phyloP scores from a whole-genome alignment of 2,113 vertebrate species.

The Cebidichthys violaceus region DNA sequence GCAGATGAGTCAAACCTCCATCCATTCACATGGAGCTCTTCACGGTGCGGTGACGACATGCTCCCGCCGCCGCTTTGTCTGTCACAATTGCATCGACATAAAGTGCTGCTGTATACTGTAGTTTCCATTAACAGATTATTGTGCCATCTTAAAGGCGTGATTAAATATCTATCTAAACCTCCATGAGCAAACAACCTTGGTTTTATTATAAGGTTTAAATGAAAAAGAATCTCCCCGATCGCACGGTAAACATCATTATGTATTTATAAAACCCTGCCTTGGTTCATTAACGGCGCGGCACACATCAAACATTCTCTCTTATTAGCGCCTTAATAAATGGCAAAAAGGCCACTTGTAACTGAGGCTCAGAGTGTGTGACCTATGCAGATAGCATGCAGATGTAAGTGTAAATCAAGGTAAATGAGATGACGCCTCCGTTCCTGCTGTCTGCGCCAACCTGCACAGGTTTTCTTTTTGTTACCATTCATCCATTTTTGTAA shows the following conservation, averaged over 20 bases:
- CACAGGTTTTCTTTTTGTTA: background rate
- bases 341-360: conserved; percentile 32
- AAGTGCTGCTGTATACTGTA: background rate
- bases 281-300: conserved; percentile 51
- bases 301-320: conserved; percentile 59
- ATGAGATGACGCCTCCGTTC: conserved; percentile 33
- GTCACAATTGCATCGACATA: background rate
- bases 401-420: conserved; percentile 58
- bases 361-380: conserved; percentile 34
- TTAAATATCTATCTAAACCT: conserved; percentile 43
- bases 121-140: conserved; percentile 25
- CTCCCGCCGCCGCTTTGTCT: conserved; percentile 4
- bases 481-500: conserved; percentile 15
- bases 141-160: conserved; percentile 27
- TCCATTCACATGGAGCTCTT: conserved; percentile 66
- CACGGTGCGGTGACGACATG: conserved; percentile 41
- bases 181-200: conserved; percentile 39
- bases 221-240: conserved; percentile 34
- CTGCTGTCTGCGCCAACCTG: background rate
- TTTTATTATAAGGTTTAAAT: conserved; percentile 56
- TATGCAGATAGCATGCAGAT: conserved; percentile 35
- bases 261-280: conserved; percentile 66
- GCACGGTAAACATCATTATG: conserved; percentile 66
- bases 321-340: conserved; percentile 57
- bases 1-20: conserved; percentile 79